These are phyloP conservation scores for Ephialtes manifestator DNA, from an alignment of 2,888 invertebrate genomes.

Conservation along the genomic window DNA sequence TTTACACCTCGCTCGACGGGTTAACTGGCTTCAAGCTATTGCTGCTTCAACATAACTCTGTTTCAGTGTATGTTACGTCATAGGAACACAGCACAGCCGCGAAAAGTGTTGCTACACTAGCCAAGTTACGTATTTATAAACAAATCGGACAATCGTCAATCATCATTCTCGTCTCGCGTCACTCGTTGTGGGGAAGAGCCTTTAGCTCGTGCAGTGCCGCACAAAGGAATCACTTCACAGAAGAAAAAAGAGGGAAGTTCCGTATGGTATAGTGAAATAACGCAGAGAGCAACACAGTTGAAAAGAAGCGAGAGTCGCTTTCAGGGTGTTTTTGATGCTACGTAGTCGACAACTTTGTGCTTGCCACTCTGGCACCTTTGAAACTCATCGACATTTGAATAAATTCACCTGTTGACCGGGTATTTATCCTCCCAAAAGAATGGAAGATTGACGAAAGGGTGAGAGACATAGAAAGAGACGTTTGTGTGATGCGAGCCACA, in stretches of 20 bases:
- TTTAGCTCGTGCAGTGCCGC: constrained; percentile 27
- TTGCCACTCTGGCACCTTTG: neutral
- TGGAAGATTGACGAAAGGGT: constrained; percentile 62
- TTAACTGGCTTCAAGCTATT: constrained; percentile 48
- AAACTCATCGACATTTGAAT: constrained; percentile 82
- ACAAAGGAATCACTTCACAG: constrained; percentile 60
- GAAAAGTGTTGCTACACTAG: constrained; percentile 25
- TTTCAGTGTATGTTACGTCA: too few relatives aligned
- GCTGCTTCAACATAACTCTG: constrained; percentile 7
- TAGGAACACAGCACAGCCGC: neutral
- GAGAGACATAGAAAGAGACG: constrained; percentile 41
- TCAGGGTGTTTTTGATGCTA: constrained; percentile 49
- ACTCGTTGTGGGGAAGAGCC: constrained; percentile 47
- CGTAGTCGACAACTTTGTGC: neutral
- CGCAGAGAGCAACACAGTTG: constrained; percentile 1
- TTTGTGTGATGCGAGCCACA: constrained; percentile 50
- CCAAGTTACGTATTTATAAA: constrained; percentile 79
- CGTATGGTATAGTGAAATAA: neutral
- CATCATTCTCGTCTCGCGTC: constrained; percentile 71
- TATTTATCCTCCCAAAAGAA: constrained; percentile 49
- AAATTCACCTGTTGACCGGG: constrained; percentile 82
- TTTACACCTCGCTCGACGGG: constrained; percentile 73
- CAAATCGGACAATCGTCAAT: constrained; percentile 84
- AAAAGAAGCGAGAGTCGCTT: constrained; percentile 40
- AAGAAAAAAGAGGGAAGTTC: constrained; percentile 50